Conservation (phyloP, 1,140 invertebrate species). For the Tetramorium parvispinum region DNA sequence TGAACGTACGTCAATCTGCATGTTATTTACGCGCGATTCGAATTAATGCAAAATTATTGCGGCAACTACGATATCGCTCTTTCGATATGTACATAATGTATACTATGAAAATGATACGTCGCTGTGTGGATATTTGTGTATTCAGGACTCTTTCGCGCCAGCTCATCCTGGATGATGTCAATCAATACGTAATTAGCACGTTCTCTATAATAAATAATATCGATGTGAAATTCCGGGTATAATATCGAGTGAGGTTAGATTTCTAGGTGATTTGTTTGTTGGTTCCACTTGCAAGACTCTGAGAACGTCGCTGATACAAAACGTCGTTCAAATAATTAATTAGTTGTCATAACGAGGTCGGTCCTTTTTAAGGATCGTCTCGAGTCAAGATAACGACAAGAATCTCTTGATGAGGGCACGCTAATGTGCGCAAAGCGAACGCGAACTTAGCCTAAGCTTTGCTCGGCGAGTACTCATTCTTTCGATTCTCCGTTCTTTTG, state of each 20-base stretch:
- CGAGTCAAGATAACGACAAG: slow-evolving; percentile 1
- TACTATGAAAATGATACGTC: slow-evolving; percentile 26
- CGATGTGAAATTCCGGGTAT: too few species aligned
- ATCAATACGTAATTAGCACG: slow-evolving; percentile 28
- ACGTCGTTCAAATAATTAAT: background rate
- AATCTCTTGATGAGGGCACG: slow-evolving; percentile 12
- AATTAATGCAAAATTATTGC: slow-evolving; percentile 52
- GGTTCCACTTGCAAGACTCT: slow-evolving; percentile 47
- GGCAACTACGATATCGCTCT: slow-evolving; percentile 18
- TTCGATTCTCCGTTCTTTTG: slow-evolving; percentile 67
- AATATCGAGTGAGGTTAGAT: background rate
- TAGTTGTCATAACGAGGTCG: background rate
- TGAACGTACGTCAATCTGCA: slow-evolving; percentile 33
- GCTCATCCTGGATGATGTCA: background rate
- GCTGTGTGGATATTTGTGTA: slow-evolving; percentile 18
- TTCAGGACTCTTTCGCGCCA: slow-evolving; percentile 33
- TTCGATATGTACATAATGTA: slow-evolving; percentile 24
- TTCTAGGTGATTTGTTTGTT: background rate
- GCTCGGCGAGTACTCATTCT: slow-evolving; percentile 81
- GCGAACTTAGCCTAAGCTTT: slow-evolving; percentile 80
- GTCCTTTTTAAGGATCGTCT: background rate
- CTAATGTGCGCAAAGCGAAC: slow-evolving; percentile 82
- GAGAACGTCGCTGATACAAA: background rate
- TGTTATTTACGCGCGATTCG: slow-evolving; percentile 43
- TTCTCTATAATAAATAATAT: background rate